Base-by-base conservation (phyloP, 2,888 invertebrate species). In the Drosophila parthenogenetica region DNA sequence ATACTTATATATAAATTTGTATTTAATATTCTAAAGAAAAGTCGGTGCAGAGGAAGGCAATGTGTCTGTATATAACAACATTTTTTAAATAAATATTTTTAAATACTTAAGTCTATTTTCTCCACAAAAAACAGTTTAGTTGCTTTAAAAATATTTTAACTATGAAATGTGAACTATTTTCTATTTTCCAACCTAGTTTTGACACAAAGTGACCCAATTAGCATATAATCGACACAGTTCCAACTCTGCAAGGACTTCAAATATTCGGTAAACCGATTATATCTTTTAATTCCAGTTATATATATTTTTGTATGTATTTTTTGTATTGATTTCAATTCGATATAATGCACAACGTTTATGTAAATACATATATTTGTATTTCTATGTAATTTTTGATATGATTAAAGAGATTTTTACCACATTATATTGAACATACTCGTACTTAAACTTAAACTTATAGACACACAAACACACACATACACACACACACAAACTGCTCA, bases 331-430 rank as follows among this genome's bases (percentile, higher is more conserved):
- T 60, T 64, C 35, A 35, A 35, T 22, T 51, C 39, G 16, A 59
- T 49, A 64, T 54, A 61, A 61, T 83, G 81, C 87, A 81, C 87
- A 22, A 65, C 76, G 66, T 61, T 85, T 79, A 67, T 77, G 76
- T 76, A 79, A 75, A 79, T 79, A 79, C 76, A 84, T 87, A 58
- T 57, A 82, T 77, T 54, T 54, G 35, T 22, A 57, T 57, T 57
- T 80, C 60, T 75, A 86, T 87, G 79, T 67, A 79, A 78, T 71
- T 87, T 87, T 86, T 67, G 75, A 81, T 75, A 82, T 87, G 76
- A 87, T 87, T 81, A 68, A 85, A 84, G 63, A 74, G 29, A 51
- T 58, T 57, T 79, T 59, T 65, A 74, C 78, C 39, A 60, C 51
- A 68, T 53, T 19, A 59, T 62, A 58, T 43, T 46, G 22, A 58